Evolutionary conservation across 1,140 invertebrate species (phyloP), one percentile per base, ranked within the genome.

Genomic region (Planococcus citri): DNA sequence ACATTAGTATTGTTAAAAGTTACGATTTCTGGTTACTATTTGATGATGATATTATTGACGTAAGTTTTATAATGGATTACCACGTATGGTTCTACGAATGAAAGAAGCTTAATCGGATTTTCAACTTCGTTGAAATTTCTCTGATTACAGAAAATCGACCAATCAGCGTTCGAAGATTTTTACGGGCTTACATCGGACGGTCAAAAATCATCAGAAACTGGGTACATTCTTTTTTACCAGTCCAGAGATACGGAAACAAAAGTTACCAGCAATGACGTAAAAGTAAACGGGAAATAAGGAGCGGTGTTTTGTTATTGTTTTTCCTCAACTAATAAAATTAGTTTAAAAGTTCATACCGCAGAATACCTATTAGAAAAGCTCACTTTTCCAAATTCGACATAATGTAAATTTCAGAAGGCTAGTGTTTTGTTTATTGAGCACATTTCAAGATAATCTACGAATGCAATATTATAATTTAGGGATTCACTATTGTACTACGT

Each of bases 21-120:
- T 94, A 98, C 81, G 94, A 95, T 29, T 95, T 97, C 79, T 99
- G 97, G 97, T 82, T 99, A 72, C 85, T 99, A 0, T 99, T 99
- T 83, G 97, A 99, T 80, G 97, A 99, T 82, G 97, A 99, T 79
- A 94, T 98, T 87, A 97, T 99, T 71, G 96, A 99, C 85, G 94
- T 97, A 84, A 89, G 90, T 87, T n/a, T n/a, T n/a, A n/a, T n/a
- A n/a, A 73, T 67, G 29, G 69, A 69, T 17, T 27, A 37, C 3
- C 8, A 27, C n/a, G 6, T 8, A 68, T 10, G n/a, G n/a, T n/a
- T n/a, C n/a, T n/a, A n/a, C n/a, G n/a, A 9, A 64, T 64, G 21
- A 22, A 64, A 17, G n/a, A n/a, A n/a, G 22, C 14, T 57, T 69
- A n/a, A n/a, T n/a, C n/a, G n/a, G n/a, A 27, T 69, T 69, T 38